Evolutionary conservation across 2,888 invertebrate species (phyloP), one percentile per base, ranked within the genome.

Genomic region (Nasonovia ribisnigri): DNA sequence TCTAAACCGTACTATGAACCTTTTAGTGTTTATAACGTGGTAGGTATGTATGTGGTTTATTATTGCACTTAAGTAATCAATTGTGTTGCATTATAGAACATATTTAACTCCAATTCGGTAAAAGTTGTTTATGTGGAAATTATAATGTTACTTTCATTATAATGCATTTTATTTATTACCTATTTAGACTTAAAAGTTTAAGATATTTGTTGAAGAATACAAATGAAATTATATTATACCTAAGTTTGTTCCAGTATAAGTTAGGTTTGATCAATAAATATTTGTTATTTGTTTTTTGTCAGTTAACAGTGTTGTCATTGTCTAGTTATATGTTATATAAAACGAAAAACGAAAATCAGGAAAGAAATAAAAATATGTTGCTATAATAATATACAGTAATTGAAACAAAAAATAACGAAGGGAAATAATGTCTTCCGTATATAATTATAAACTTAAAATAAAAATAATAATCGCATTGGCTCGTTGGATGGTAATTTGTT

Each of bases 361-460:
- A 10, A 84, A 84, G 16, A 3, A 84, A 43, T 36, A 84, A 84
- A 84, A 84, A 43, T 43, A 46, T 48, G 86, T 86, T 86, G 29
- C n/a, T 46, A 13, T 86, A 86, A 86, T 48, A 13, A 4, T n/a
- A 16, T 77, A 67, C 1, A 67, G 77, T 20, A 36, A 36, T 46
- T 86, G 5, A 26, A 86, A 43, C 4, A 46, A 29, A 86, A 86
- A 86, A 36, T 77, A 86, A 86, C 29, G 29, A 86, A 46, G 29
- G 2, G 60, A n/a, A 60, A 90, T 57, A 43, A 51, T 87, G n/a
- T 88, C 36, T n/a, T 36, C n/a, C 10, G 51, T 5, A 6, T 36
- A n/a, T 88, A 88, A 36, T 90, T 90, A 90, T 36, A 36, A 90
- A 60, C 10, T 60, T 48, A 46, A 90, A 90, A 84, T 54, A 26